Evolutionary conservation across 2,888 invertebrate species (phyloP).

Genomic region (Alitta virens): DNA sequence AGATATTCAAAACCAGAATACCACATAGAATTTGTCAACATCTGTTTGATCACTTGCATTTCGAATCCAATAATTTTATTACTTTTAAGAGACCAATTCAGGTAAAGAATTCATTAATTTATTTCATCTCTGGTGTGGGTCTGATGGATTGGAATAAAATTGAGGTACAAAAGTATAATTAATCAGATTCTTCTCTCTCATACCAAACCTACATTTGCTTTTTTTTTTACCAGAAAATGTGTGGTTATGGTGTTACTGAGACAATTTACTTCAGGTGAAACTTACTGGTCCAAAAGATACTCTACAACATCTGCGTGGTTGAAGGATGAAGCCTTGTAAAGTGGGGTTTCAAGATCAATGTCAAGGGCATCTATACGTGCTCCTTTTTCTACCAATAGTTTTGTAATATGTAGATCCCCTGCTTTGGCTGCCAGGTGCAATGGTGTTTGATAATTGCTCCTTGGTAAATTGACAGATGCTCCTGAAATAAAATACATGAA

Average conservation of each 20-base stretch:
- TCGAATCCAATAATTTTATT: too few relatives aligned
- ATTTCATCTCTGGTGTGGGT: too few relatives aligned
- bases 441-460: constrained; percentile 75
- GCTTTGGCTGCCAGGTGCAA: constrained; percentile 71
- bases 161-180: too few relatives aligned
- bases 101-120: too few relatives aligned
- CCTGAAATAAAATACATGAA: constrained; percentile 30
- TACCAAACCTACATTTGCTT: too few relatives aligned
- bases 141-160: too few relatives aligned
- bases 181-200: too few relatives aligned
- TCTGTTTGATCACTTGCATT: too few relatives aligned
- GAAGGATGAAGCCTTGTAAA: constrained; percentile 56
- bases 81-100: too few relatives aligned
- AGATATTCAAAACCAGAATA: too few relatives aligned
- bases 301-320: constrained; percentile 54
- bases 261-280: too few relatives aligned
- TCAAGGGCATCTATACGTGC: constrained; percentile 57
- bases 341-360: constrained; percentile 56
- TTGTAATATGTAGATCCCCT: constrained; percentile 47
- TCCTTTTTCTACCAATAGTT: constrained; percentile 50
- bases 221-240: not conserved
- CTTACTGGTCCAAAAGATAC: constrained; percentile 41
- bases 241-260: not conserved
- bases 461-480: constrained; percentile 74
- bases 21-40: too few relatives aligned